Conservation (phyloP, 2,888 invertebrate species). For the Eristalinus aeneus region DNA sequence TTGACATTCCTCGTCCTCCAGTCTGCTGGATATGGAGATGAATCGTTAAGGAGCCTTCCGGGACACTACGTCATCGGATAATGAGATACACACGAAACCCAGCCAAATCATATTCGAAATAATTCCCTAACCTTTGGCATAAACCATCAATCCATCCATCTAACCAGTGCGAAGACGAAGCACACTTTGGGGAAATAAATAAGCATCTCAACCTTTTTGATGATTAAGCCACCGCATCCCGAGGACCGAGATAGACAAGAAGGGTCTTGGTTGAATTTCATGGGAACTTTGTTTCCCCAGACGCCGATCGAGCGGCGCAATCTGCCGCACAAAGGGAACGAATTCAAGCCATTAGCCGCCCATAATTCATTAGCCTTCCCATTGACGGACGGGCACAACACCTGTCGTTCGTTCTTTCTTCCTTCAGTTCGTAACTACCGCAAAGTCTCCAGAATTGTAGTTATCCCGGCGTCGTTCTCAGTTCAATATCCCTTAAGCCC, state of each 20-base stretch:
- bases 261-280: background rate
- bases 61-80: background rate
- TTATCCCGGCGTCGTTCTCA: background rate
- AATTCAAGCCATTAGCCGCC: slow-evolving; percentile 15
- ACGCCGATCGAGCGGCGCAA: background rate
- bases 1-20: background rate
- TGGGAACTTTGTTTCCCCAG: background rate
- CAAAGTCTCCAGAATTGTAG: background rate
- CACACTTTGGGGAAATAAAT: background rate
- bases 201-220: background rate
- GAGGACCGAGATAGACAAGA: background rate
- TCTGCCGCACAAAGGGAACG: background rate
- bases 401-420: background rate
- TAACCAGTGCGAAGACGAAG: background rate
- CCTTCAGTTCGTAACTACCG: background rate
- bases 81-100: background rate
- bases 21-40: background rate
- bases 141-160: background rate
- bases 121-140: background rate
- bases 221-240: background rate
- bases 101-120: background rate
- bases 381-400: background rate
- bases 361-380: slow-evolving; percentile 30
- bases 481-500: background rate
- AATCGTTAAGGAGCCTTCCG: background rate